Conservation (phyloP, 2,888 invertebrate genomes). For the Melikaiella ostensackeni region DNA sequence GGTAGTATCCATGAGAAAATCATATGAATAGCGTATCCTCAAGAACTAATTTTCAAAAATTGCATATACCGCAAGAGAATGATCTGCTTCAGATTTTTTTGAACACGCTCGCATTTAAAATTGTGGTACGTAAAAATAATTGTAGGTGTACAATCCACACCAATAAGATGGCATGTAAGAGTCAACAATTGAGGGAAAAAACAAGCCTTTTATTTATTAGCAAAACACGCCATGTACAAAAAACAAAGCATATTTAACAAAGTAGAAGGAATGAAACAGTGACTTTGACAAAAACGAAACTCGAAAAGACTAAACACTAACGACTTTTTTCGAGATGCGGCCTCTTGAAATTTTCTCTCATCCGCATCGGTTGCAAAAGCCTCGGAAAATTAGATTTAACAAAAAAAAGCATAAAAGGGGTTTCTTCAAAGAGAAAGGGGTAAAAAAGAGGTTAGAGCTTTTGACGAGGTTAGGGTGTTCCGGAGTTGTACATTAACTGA, state of each 20-base stretch:
- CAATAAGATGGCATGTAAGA: too few species aligned
- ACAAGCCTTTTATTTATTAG: background rate
- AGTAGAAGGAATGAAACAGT: background rate
- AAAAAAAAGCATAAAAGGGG: conserved; percentile 58
- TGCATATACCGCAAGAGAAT: too few species aligned
- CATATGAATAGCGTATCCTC: too few species aligned
- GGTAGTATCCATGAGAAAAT: too few species aligned
- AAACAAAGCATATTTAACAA: background rate
- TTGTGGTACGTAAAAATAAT: too few species aligned
- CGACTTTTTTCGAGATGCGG: conserved; percentile 51
- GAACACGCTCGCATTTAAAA: too few species aligned
- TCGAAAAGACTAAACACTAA: conserved; percentile 1
- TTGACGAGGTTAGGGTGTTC: conserved; percentile 34
- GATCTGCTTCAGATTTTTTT: too few species aligned
- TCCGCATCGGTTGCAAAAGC: conserved; percentile 41
- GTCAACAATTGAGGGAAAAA: too few species aligned
- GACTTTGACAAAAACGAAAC: background rate
- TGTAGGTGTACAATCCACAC: too few species aligned
- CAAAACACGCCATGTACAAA: background rate
- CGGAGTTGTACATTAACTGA: background rate
- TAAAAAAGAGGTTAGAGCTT: conserved; percentile 58
- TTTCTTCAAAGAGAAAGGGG: conserved; percentile 55
- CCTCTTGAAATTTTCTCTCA: conserved; percentile 56
- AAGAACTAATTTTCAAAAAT: too few species aligned
- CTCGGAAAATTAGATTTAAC: conserved; percentile 49